Base-by-base conservation (phyloP, 1,140 invertebrate genomes). In the Cydia strobilella region DNA sequence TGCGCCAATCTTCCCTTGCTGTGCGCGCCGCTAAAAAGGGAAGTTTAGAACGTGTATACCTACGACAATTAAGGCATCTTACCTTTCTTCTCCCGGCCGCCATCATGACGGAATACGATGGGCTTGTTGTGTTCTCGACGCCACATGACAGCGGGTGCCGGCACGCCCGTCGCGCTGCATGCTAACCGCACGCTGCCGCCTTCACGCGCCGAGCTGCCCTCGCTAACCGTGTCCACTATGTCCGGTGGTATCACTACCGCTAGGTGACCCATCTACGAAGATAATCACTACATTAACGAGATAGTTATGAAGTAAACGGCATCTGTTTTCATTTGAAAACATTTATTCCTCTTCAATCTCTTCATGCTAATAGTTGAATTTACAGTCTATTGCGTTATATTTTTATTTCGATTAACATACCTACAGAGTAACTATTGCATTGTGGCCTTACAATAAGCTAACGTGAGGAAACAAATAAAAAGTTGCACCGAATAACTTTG, bases 241-340 rank as follows among this genome's bases (percentile, higher is more conserved):
- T 97, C 96, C 39, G 97, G 96, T 18, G 97, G 96, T 80, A 97
- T 96, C 76, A 97, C 95, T 76, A 98, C 97, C 75, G 96, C 95
- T 87, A 98, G 94, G 82, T 95, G 95, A 72, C 96, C 97, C 94
- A 96, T 96, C 97, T 97, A 91, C 51, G 73, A 35, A 31, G 3
- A 39, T 18, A 54, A 54, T 54, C 12, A 48, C 13, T 48, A 3
- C 15, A n/a, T 48, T 48, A 48, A 3, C 13, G 45, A 9, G 15
- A 15, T 48, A n/a, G 15, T 48, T 10, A 1, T 39, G 35, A 39
- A 10, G 35, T 39, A 39, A 39, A 39, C 1, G 7, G 35, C 9
- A 39, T 39, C 35, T 39, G 35, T 10, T 39, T 35, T 35, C 31
- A 35, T 35, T 35, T 35, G 10, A 39, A 3, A 39, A 10, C 35